Evolutionary conservation across 2,888 invertebrate genomes (phyloP).

Genomic region (Xylota sylvarum): DNA sequence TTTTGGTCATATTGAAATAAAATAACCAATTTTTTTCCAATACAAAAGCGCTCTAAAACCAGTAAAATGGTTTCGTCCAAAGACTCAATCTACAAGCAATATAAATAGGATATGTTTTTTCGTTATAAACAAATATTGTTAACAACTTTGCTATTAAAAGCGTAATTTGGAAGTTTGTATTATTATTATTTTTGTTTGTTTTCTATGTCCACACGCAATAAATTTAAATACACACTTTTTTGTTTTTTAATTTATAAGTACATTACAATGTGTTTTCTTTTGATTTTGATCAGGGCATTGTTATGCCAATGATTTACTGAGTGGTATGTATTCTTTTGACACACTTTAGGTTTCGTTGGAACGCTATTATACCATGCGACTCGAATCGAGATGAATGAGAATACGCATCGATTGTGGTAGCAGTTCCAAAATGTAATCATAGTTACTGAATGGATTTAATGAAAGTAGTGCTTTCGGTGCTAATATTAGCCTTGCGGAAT

Average conservation of each 20-base stretch:
- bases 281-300: neutral
- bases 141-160: conserved; percentile 36
- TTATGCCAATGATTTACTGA: too few relatives aligned
- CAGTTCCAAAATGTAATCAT: too few relatives aligned
- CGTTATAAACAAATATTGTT: conserved; percentile 34
- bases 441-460: too few relatives aligned
- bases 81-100: conserved; percentile 73
- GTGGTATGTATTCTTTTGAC: too few relatives aligned
- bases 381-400: too few relatives aligned
- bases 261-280: conserved; percentile 20
- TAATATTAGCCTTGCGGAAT: too few relatives aligned
- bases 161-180: conserved; percentile 39
- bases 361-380: too few relatives aligned
- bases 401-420: too few relatives aligned
- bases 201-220: conserved; percentile 63
- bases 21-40: conserved; percentile 27
- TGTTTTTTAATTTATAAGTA: conserved; percentile 59
- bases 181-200: conserved; percentile 44
- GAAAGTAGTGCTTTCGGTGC: too few relatives aligned
- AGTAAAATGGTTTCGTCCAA: conserved; percentile 64
- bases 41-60: conserved; percentile 49
- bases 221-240: conserved; percentile 65
- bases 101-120: conserved; percentile 43
- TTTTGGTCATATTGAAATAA: conserved; percentile 33
- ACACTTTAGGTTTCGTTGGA: too few relatives aligned